Base-by-base conservation (phyloP, 2,113 vertebrate species). In the Podilymbus podiceps region DNA sequence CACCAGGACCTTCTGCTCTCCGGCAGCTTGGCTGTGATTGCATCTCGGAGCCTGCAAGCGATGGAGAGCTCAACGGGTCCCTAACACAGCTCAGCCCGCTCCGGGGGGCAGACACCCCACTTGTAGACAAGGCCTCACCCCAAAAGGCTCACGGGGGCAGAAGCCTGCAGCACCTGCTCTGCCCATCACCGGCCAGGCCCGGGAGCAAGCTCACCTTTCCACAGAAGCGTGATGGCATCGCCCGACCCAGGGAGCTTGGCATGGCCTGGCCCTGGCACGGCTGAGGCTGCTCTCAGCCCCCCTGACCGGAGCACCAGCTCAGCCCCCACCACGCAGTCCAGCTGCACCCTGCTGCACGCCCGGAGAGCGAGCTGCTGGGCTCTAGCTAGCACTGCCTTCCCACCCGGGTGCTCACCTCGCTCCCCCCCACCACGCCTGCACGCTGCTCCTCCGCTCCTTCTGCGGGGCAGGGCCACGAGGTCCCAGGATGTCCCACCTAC, bases 211-310 rank as follows among this genome's bases (percentile, higher is more conserved):
- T 52, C 14, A 8, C 1, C 1, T 3, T 83, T 53, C 59, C 47
- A 38, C 16, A n/a, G 42, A 28, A 42, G 23, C 19, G 27, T 0
- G 33, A 18, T n/a, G 66, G 52, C 77, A 33, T 2, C 59, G 22
- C 17, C 31, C 52, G 13, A 38, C 35, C 71, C 3, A 9, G 42
- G 44, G 31, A 85, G 33, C n/a, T 59, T 22, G 23, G 27, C 8
- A 15, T 1, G 1, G 42, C n/a, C n/a, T 0, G 0, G 31, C 49
- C 69, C 60, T 11, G 21, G 49, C 28, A 2, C 59, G 35, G 53
- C 47, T 42, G 56, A 12, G 68, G 60, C 24, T 35, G 52, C 60
- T 59, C 24, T 8, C 25, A 30, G 60, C 42, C 49, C 75, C 8
- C 12, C 6, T 6, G 35, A 22, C 4, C 4, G 6, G 16, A 83